A percentile compares a stretch with the other conserved stretches of the same genome.
Evolutionary conservation across 35 echinoderm and acorn worm species (phyloP).

Genomic region (Strongylocentrotus purpuratus): DNA sequence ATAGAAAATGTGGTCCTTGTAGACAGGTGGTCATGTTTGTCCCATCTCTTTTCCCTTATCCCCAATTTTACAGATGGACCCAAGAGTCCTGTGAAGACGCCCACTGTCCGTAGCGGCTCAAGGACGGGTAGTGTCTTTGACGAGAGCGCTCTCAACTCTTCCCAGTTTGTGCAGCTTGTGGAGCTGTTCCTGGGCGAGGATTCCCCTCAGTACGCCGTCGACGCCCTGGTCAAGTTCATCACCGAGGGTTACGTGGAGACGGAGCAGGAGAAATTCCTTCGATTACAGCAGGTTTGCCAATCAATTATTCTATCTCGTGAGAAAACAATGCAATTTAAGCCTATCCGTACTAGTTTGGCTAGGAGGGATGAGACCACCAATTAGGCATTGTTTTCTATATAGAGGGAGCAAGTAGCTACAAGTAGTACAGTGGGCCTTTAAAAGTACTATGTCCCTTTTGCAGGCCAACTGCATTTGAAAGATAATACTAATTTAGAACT

Average conservation of each 20-base stretch:
- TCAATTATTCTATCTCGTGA: neutral
- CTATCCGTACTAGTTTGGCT: too few relatives aligned
- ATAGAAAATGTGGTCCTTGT: too few relatives aligned
- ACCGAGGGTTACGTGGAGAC: constrained; percentile 90
- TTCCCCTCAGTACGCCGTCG: constrained; percentile 62
- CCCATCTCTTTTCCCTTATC: neutral
- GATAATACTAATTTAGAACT: too few relatives aligned
- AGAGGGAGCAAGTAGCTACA: too few relatives aligned
- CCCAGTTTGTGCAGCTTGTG: constrained; percentile 87
- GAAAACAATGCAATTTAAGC: too few relatives aligned
- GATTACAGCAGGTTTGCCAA: constrained; percentile 76
- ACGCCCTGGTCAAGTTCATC: constrained; percentile 73
- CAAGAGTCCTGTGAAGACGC: constrained; percentile 76
- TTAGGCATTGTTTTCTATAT: too few relatives aligned
- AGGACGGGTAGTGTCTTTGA: constrained; percentile 90
- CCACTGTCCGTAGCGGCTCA: constrained; percentile 70
- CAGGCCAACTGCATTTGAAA: too few relatives aligned
- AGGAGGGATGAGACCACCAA: too few relatives aligned
- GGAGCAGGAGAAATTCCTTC: constrained; percentile 92
- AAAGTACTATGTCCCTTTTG: too few relatives aligned
- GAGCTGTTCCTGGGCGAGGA: constrained; percentile 83
- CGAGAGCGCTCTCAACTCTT: constrained; percentile 82
- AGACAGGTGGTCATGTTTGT: too few relatives aligned
- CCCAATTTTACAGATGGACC: neutral
- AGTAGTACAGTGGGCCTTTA: too few relatives aligned